A percentile compares a stretch with the other conserved stretches of the same genome.
Evolutionary conservation across 2,113 vertebrate genomes (phyloP).

Genomic region (Malurus cyaneus): DNA sequence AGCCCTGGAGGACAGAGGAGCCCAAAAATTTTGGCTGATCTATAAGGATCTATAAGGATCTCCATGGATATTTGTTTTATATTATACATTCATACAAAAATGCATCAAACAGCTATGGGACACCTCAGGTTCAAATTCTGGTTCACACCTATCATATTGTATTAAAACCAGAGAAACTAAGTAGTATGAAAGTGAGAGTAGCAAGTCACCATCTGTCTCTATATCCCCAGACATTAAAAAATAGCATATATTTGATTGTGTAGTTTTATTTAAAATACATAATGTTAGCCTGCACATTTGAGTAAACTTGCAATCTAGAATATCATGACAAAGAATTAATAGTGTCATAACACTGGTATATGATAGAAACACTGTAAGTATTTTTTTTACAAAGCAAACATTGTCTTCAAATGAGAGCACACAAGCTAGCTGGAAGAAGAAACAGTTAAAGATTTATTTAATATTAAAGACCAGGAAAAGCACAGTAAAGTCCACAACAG

Average conservation of each 20-base stretch:
- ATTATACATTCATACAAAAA: not conserved
- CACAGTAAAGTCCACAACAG: not conserved
- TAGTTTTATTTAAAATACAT: not conserved
- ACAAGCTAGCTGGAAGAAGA: not conserved
- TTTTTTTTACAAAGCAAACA: conserved; percentile 3
- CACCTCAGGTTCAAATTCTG: not conserved
- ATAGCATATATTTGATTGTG: not conserved
- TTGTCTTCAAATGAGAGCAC: not conserved
- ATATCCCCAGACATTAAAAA: not conserved
- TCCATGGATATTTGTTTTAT: not conserved
- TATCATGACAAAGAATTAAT: not conserved
- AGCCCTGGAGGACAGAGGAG: not conserved
- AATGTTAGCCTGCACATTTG: not conserved
- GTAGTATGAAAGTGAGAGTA: not conserved
- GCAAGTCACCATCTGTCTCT: not conserved
- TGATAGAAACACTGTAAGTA: not conserved
- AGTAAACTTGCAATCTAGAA: not conserved
- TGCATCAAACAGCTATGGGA: not conserved
- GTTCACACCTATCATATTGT: not conserved
- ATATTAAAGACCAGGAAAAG: not conserved
- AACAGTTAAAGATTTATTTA: not conserved
- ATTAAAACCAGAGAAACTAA: not conserved
- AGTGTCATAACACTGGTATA: not conserved
- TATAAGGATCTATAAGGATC: not conserved
- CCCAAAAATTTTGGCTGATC: not conserved